Evolutionary conservation across 2,113 vertebrate species (phyloP), one percentile per base, ranked within the genome.

Genomic region (Nanorana parkeri): DNA sequence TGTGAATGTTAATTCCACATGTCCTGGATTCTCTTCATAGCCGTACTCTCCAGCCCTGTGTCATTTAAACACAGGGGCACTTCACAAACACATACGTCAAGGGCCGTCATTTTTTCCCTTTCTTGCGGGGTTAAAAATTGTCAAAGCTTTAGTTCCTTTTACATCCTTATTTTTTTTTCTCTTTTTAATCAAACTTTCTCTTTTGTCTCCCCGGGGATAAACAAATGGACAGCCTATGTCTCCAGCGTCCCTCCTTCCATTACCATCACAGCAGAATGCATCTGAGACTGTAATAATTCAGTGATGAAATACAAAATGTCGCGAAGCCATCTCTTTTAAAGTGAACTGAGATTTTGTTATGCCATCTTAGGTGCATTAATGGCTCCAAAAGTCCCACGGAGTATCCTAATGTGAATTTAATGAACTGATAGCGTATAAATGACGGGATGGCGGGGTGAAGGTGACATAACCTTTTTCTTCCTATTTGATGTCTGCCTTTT

Each of bases 321-420:
- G 89, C 93, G 87, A 91, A 89, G 94, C 94, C 91, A 94, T 95
- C 92, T 93, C 93, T 94, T 93, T 95, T 92, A 93, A 92, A 93
- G 92, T 94, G 92, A 93, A 92, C 91, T 91, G 93, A 95, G 93
- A 94, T 95, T 94, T 94, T 95, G 94, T 94, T 93, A 93, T 94
- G 92, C 94, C 95, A 95, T 93, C 95, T 94, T 95, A 96, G 95
- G 95, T 96, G 94, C 94, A 94, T 94, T 94, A 94, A 95, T 95
- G 93, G 94, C 94, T 94, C 95, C 93, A 92, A 91, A 90, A 92
- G 92, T 94, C 95, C 94, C 94, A 94, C 88, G 90, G 95, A 96
- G 94, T 94, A 92, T 91, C 95, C 94, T 99, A 97, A 98, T 99
- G 96, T 95, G 96, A 97, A 96, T 98, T 97, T 98, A 99, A 97